These are phyloP conservation scores for Eretmochelys imbricata DNA, from an alignment of 2,113 vertebrate genomes.

Conservation along the genomic window DNA sequence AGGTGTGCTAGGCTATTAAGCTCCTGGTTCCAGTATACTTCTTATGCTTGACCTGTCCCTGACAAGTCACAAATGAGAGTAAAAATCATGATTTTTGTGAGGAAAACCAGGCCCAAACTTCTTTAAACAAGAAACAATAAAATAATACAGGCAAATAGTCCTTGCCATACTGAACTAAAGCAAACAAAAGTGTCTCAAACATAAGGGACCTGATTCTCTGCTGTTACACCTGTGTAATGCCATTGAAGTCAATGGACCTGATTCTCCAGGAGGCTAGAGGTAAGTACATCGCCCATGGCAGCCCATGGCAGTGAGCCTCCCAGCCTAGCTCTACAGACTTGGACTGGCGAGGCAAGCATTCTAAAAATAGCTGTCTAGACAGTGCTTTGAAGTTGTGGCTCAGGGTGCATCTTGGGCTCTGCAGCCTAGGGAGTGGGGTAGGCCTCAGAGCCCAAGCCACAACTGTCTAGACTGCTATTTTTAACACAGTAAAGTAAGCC, in stretches of 20 bases:
- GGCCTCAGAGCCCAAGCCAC: no score
- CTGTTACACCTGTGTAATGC: not conserved
- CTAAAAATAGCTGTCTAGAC: no score
- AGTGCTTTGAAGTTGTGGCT: no score
- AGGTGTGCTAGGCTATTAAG: slow-evolving; percentile 18
- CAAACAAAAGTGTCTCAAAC: not conserved
- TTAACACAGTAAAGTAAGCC: no score
- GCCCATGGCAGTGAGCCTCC: no score
- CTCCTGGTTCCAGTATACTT: slow-evolving; percentile 7
- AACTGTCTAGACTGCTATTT: no score
- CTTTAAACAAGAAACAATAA: slow-evolving; percentile 15
- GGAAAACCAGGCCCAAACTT: slow-evolving; percentile 4
- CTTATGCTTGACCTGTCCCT: slow-evolving; percentile 39
- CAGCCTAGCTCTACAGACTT: no score
- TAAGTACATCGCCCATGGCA: not conserved
- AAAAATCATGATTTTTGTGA: slow-evolving; percentile 15
- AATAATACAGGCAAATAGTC: slow-evolving; percentile 12
- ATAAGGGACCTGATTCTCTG: not conserved
- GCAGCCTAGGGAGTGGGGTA: no score
- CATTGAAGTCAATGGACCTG: not conserved
- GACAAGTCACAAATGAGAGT: slow-evolving; percentile 34
- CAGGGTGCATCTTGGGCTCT: no score
- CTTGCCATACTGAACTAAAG: not conserved
- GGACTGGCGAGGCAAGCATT: no score
- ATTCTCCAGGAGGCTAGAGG: not conserved